Conservation (phyloP, 2,113 vertebrate species). For the Sander vitreus region DNA sequence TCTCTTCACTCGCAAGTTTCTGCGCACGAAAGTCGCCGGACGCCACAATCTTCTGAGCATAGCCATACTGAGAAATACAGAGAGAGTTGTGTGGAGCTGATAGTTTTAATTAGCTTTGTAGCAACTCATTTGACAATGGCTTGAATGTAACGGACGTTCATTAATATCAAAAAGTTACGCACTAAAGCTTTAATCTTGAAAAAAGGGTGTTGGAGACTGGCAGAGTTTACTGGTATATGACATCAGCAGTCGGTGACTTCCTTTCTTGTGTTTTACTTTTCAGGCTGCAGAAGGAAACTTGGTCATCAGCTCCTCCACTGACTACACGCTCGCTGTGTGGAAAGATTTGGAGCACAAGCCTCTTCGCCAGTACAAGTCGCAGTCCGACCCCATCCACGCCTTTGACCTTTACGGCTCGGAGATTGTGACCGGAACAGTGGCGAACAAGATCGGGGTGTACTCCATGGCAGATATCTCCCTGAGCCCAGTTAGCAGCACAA, state of each 20-base stretch:
- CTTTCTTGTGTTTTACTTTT: conserved; percentile 28
- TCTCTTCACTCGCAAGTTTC: too few relatives aligned
- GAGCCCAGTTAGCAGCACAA: conserved; percentile 89
- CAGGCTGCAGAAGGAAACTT: conserved; percentile 94
- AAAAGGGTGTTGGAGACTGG: neutral
- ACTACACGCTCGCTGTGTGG: conserved; percentile 95
- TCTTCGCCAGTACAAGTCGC: conserved; percentile 91
- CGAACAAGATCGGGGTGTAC: conserved; percentile 96
- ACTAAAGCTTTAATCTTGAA: neutral
- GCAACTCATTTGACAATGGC: too few relatives aligned
- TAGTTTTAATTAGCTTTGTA: too few relatives aligned
- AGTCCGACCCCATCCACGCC: conserved; percentile 93
- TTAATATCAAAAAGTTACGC: too few relatives aligned
- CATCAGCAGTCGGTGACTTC: neutral
- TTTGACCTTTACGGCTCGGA: conserved; percentile 94
- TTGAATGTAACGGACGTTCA: too few relatives aligned
- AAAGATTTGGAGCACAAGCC: conserved; percentile 97
- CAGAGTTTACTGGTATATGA: neutral
- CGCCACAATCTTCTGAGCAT: too few relatives aligned
- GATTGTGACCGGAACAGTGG: conserved; percentile 93
- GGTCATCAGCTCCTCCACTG: conserved; percentile 94
- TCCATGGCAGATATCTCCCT: conserved; percentile 91
- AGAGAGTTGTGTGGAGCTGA: too few relatives aligned
- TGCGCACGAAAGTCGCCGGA: too few relatives aligned
- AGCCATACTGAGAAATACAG: too few relatives aligned